phyloP scores from a whole-genome alignment of 2,888 invertebrate genomes.

The Cantharis lateralis region DNA sequence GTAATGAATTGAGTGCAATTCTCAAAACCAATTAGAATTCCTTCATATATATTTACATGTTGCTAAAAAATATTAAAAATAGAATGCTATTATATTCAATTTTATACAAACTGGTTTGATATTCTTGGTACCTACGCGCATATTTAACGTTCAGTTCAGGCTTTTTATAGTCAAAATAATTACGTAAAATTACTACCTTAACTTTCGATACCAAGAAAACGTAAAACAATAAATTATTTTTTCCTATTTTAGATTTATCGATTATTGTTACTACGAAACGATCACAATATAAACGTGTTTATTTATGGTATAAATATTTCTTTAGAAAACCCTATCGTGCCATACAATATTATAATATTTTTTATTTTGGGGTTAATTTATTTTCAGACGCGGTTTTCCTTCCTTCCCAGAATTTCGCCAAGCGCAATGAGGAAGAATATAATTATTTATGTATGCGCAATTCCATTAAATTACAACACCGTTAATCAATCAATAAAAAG shows the following conservation, averaged over 20 bases:
- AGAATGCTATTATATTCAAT: background rate
- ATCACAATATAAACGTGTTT: constrained; percentile 3
- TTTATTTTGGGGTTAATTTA: background rate
- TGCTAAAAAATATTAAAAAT: background rate
- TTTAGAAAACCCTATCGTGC: background rate
- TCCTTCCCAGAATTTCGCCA: background rate
- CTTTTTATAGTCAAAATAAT: constrained; percentile 15
- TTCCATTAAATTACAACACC: background rate
- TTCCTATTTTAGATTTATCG: constrained; percentile 17
- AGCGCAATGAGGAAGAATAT: background rate
- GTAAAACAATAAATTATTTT: constrained; percentile 15
- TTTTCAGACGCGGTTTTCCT: background rate
- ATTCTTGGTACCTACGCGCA: constrained; percentile 2
- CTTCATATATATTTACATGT: background rate
- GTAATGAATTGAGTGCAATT: background rate
- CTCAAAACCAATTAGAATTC: background rate
- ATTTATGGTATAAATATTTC: background rate
- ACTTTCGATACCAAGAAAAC: constrained; percentile 10
- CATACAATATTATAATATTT: background rate
- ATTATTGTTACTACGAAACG: constrained; percentile 22
- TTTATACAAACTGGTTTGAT: constrained; percentile 15
- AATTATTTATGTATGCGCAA: background rate
- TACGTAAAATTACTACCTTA: constrained; percentile 15
- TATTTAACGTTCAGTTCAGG: constrained; percentile 11
- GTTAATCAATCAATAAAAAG: background rate